Evolutionary conservation across 2,113 vertebrate genomes (phyloP).

Genomic region (Seriola dumerili): DNA sequence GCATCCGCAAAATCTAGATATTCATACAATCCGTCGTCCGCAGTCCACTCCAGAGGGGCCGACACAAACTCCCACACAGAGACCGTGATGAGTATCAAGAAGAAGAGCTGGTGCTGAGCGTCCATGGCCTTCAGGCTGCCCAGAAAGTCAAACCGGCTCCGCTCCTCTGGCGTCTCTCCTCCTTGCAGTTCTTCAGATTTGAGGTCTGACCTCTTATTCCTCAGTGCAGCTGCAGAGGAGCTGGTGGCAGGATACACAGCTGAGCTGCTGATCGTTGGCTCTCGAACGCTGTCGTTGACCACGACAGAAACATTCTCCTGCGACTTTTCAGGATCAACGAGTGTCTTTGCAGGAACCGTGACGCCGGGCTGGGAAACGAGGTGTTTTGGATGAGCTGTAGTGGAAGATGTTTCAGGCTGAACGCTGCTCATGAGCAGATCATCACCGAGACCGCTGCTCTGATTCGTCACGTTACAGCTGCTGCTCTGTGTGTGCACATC

Average conservation of each 20-base stretch:
- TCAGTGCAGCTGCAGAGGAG: neutral
- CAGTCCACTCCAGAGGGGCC: constrained; percentile 84
- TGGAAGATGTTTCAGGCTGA: neutral
- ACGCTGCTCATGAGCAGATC: neutral
- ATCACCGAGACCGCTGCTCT: neutral
- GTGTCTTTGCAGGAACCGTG: neutral
- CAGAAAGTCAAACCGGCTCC: constrained; percentile 62
- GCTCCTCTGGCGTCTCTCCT: neutral
- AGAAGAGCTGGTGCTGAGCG: constrained; percentile 83
- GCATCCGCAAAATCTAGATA: constrained; percentile 92
- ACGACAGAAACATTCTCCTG: neutral
- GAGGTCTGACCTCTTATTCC: constrained; percentile 43
- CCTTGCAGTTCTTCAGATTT: neutral
- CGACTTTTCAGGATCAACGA: neutral
- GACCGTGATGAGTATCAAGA: constrained; percentile 81
- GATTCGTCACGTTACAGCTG: constrained; percentile 77
- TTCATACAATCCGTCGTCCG: constrained; percentile 90
- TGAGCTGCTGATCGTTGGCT: neutral
- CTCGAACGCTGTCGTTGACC: neutral
- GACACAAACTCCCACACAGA: constrained; percentile 85
- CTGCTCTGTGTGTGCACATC: neutral
- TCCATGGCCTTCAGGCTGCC: constrained; percentile 78
- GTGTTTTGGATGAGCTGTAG: neutral
- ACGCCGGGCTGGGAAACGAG: neutral
- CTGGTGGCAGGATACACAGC: neutral